Evolutionary conservation across 2,888 invertebrate species (phyloP).

Genomic region (Ophion obscuratus): DNA sequence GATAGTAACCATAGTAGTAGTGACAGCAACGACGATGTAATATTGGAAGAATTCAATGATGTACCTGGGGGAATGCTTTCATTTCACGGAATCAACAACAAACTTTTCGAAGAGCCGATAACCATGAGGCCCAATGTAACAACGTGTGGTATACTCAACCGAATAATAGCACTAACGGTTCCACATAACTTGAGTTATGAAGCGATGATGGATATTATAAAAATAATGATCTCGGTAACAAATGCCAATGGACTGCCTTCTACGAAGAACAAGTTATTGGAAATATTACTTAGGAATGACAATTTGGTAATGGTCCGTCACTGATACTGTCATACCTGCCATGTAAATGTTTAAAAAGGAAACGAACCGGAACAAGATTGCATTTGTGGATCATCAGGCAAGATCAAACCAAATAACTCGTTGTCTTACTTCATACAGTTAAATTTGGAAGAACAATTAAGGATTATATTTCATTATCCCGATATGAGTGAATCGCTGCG

Average conservation of each 20-base stretch:
- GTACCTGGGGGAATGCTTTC: not conserved
- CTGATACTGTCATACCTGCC: slow-evolving; percentile 16
- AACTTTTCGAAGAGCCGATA: not conserved
- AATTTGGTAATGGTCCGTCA: not conserved
- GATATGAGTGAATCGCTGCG: slow-evolving; percentile 7
- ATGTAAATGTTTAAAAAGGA: not conserved
- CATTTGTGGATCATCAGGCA: slow-evolving; percentile 6
- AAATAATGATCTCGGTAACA: not conserved
- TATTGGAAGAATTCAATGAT: not conserved
- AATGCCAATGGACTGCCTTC: not conserved
- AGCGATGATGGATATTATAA: not conserved
- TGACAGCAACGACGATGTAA: slow-evolving; percentile 5
- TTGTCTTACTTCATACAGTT: slow-evolving; percentile 28
- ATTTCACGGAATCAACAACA: not conserved
- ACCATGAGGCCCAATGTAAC: slow-evolving; percentile 1
- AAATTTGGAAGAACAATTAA: slow-evolving; percentile 15
- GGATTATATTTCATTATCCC: slow-evolving; percentile 21
- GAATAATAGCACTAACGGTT: not conserved
- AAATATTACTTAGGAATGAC: not conserved
- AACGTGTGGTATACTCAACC: not conserved
- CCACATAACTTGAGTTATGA: not conserved
- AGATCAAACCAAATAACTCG: not conserved
- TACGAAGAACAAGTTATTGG: slow-evolving; percentile 12
- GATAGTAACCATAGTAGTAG: not conserved
- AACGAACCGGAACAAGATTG: not conserved